Conservation (phyloP, 1,140 invertebrate genomes). For the Drosophila persimilis region DNA sequence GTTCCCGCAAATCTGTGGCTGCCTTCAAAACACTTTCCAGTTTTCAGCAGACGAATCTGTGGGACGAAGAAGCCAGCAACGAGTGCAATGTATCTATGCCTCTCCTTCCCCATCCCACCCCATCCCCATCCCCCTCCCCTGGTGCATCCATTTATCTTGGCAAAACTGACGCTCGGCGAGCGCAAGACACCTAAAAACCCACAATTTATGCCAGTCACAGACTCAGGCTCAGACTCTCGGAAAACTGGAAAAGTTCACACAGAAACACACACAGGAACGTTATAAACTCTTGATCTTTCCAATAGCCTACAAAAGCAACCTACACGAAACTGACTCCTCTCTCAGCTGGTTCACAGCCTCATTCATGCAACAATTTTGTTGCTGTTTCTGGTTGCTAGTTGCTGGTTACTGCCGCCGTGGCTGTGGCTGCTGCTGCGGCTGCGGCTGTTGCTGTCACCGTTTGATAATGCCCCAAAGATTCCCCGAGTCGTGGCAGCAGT, state of each 20-base stretch:
- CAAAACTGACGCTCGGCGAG: slow-evolving; percentile 35
- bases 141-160: slow-evolving; percentile 60
- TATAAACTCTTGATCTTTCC: slow-evolving; percentile 81
- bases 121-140: background rate
- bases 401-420: slow-evolving; percentile 5
- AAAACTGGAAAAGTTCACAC: slow-evolving; percentile 74
- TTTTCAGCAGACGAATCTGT: slow-evolving; percentile 43
- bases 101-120: background rate
- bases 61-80: slow-evolving; percentile 42
- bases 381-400: slow-evolving; percentile 27
- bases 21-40: slow-evolving; percentile 66
- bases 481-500: slow-evolving; percentile 28
- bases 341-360: slow-evolving; percentile 73
- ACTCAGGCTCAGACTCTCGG: slow-evolving; percentile 38
- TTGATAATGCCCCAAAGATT: slow-evolving; percentile 61
- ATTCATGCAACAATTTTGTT: slow-evolving; percentile 72
- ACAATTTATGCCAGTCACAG: slow-evolving; percentile 72
- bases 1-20: slow-evolving; percentile 2
- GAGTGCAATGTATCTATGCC: slow-evolving; percentile 46
- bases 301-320: slow-evolving; percentile 82
- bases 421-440: too few relatives aligned
- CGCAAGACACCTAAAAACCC: slow-evolving; percentile 75
- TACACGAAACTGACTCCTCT: slow-evolving; percentile 70
- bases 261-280: slow-evolving; percentile 41
- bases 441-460: too few relatives aligned